Base-by-base conservation (phyloP, 37 sponge, comb jelly and placozoan species). In the Haliclona indistincta region DNA sequence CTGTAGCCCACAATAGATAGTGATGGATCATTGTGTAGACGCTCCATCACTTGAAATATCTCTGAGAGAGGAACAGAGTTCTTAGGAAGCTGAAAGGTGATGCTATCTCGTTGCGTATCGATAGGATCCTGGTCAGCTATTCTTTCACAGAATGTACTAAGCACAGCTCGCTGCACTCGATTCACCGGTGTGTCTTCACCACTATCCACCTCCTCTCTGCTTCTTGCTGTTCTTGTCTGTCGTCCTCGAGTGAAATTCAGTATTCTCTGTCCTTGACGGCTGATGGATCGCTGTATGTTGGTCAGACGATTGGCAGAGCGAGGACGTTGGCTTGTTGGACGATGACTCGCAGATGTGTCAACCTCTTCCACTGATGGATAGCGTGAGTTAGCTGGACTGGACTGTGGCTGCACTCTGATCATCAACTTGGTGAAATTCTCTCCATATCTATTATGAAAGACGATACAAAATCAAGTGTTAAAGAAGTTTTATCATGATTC, bases 1-100 rank as follows among this genome's bases (percentile, higher is more conserved):
- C 81, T 78, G 79, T 98, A 98, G 77, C 91, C 94, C 40, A 80
- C 64, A 30, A 98, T 88, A 42, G 60, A 75, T 23, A 98, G 74
- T 30, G 44, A 51, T 39, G 81, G 85, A 53, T 85, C 92, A 66
- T 91, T 89, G 26, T 15, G 43, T n/a, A 58, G 22, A 25, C 7
- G 7, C 60, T 58, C 23, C 13, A 58, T 58, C 25, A 58, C 11
- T 11, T 58, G 26, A 20, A 58, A 58, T 58, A 58, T 58, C 25
- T 25, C 28, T 58, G 60, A 58, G 23, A 58, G 25, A 25, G 60
- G 60, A 6, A 58, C 60, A 25, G 11, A 20, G n/a, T 25, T 7
- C 25, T 58, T 58, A 25, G 60, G 60, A 25, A 58, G 60, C 28
- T 58, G 11, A 58, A 25, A 58, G n/a, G 28, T 58, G 60, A 58